Evolutionary conservation across 1,140 invertebrate species (phyloP), one percentile per base, ranked within the genome.

Genomic region (Conus betulinus): DNA sequence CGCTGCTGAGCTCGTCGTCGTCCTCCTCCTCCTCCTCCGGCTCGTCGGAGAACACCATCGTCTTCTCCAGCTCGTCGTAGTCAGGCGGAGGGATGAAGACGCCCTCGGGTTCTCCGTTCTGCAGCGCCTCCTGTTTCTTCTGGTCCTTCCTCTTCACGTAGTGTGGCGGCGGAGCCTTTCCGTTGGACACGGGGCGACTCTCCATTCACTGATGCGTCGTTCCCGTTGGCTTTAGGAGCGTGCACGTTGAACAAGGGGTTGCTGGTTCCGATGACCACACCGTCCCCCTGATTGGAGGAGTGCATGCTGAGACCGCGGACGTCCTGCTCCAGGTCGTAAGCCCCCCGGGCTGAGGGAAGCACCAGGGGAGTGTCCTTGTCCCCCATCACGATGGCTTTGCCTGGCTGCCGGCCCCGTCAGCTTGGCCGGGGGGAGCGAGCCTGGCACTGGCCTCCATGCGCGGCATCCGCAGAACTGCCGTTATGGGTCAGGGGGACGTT

Each of bases 41-140:
- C 53, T 90, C 90, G 17, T 82, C 83, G 20, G 74, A 86, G 53
- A 90, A 89, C 39, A 85, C 71, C 51, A 90, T 81, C 1, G 90
- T 90, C 27, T 79, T 71, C 52, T 90, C 90, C 27, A 88, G 88
- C 53, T 90, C 90, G n/a, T 89, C 90, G 79, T 90, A 90, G 53
- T 90, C 90, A n/a, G 90, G 90, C 0, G 82, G 83, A 11, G 90
- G 90, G n/a, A 90, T 90, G 78, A 79, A 89, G 13, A 89, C 83
- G 3, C 84, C 88, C 74, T 55, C 53, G 0, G 81, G 74, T n/a
- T 71, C 67, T 71, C 67, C 15, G 17, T n/a, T 25, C n/a, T 27
- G 25, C n/a, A 17, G n/a, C 27, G 67, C 53, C 74, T 78, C 55
- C 39, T 27, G 27, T n/a, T 20, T 23, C 17, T n/a, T 71, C 20